Conservation (phyloP, 2,888 invertebrate genomes). For the Empis stercorea region DNA sequence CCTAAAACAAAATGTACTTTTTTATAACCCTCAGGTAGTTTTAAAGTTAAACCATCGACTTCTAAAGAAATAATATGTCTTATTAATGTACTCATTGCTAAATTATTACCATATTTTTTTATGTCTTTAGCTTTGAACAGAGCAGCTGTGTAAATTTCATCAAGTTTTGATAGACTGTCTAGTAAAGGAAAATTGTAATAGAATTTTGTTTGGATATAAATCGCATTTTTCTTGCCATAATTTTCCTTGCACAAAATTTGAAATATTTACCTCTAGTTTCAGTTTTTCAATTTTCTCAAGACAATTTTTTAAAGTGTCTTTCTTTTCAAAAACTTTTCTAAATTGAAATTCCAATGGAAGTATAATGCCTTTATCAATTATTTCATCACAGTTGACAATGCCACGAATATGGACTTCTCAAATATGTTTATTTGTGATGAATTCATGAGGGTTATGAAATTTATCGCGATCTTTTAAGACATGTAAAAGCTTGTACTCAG, state of each 20-base stretch:
- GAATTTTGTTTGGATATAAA: constrained; percentile 1
- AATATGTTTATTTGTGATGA: constrained; percentile 4
- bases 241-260: constrained; percentile 4
- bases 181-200: constrained; percentile 4
- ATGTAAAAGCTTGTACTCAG: constrained; percentile 5
- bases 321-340: constrained; percentile 5
- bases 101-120: constrained; percentile 4
- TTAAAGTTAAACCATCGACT: constrained; percentile 1
- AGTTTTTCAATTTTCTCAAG: background rate
- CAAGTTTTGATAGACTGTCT: constrained; percentile 1
- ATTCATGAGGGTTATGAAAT: constrained; percentile 1
- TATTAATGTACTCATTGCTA: constrained; percentile 1
- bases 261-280: background rate
- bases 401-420: background rate
- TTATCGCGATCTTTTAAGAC: background rate
- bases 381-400: background rate
- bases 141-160: constrained; percentile 2
- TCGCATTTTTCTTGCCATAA: constrained; percentile 6
- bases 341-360: constrained; percentile 7
- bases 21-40: background rate
- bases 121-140: constrained; percentile 3
- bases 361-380: constrained; percentile 5
- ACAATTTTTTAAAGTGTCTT: constrained; percentile 1
- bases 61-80: constrained; percentile 2
- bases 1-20: background rate